Conservation (phyloP, 2,113 vertebrate species). For the Lethenteron camtschaticum region DNA sequence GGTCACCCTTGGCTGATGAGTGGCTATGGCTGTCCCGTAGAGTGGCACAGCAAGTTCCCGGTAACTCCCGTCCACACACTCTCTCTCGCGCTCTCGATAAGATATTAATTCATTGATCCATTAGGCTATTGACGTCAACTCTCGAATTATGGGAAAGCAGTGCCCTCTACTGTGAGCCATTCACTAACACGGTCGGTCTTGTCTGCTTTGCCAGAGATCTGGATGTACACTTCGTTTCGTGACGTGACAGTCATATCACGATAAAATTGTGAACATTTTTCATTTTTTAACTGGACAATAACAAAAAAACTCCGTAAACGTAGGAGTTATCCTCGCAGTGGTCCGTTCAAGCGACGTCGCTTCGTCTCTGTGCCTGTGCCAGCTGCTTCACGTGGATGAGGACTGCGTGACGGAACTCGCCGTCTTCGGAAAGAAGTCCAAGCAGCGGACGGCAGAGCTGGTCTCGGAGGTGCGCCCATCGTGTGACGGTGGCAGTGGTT, state of each 20-base stretch:
- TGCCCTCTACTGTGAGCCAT: no score
- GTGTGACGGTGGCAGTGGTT: neutral
- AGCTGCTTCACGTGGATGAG: constrained; percentile 59
- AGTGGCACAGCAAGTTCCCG: constrained; percentile 56
- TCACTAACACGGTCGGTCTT: no score
- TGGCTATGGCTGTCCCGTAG: constrained; percentile 49
- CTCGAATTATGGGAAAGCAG: neutral
- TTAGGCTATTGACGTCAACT: neutral
- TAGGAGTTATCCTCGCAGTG: no score
- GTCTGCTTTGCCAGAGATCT: no score
- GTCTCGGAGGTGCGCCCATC: constrained; percentile 41
- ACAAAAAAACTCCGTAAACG: no score
- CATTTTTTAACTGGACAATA: no score
- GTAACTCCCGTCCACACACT: constrained; percentile 23
- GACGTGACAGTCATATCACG: no score
- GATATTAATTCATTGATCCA: neutral
- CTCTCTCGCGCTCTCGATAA: neutral
- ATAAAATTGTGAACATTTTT: no score
- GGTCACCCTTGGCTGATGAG: constrained; percentile 58
- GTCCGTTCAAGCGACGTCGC: no score
- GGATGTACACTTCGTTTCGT: no score
- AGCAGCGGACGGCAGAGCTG: constrained; percentile 27
- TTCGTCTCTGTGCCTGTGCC: constrained; percentile 9
- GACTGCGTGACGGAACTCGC: constrained; percentile 73
- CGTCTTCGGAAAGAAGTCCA: constrained; percentile 39